phyloP scores from a whole-genome alignment of 2,113 vertebrate genomes.

The Dasyornis broadbenti region DNA sequence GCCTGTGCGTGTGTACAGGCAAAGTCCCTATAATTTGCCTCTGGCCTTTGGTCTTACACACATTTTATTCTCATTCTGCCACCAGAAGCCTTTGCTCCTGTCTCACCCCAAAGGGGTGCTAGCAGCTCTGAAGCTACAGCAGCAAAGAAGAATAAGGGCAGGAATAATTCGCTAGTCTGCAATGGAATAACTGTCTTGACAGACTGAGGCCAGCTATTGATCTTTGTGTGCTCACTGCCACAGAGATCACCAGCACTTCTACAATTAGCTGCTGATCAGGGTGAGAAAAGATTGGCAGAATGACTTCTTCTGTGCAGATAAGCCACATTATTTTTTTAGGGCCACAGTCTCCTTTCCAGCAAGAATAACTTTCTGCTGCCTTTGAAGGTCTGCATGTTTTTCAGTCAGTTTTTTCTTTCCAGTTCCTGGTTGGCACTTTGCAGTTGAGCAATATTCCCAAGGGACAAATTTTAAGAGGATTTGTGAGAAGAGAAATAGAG shows the following conservation, averaged over 20 bases:
- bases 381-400: constrained; percentile 11
- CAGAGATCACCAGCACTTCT: not conserved
- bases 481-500: constrained; percentile 27
- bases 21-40: not conserved
- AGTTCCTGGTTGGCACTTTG: not conserved
- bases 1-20: not conserved
- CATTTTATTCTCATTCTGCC: not conserved
- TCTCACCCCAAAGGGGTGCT: not conserved
- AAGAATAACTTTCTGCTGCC: not conserved
- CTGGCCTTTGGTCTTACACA: not conserved
- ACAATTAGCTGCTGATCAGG: not conserved
- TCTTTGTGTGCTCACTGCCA: not conserved
- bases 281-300: not conserved
- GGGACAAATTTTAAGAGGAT: not conserved
- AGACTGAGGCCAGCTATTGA: not conserved
- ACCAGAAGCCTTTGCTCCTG: not conserved
- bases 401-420: not conserved
- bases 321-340: not conserved
- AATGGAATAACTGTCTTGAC: not conserved
- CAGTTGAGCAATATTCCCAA: not conserved
- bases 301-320: not conserved
- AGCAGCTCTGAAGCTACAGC: not conserved
- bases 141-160: not conserved
- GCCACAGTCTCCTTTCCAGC: not conserved
- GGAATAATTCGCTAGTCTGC: not conserved